Base-by-base conservation (phyloP, 2,888 invertebrate genomes). In the Thumatha senex region DNA sequence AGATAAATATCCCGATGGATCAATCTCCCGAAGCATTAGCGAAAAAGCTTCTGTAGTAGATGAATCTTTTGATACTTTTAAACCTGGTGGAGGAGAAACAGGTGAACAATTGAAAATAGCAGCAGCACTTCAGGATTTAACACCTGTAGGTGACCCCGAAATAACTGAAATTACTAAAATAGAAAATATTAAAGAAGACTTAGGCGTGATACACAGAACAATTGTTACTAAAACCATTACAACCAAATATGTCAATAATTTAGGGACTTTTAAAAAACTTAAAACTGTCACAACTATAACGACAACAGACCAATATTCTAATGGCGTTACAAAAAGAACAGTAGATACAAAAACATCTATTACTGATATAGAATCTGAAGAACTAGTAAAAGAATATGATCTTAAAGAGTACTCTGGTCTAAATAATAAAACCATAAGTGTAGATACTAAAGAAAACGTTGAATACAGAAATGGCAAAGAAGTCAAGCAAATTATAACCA, bases 1-100 rank as follows among this genome's bases (percentile, higher is more conserved):
- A 76, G 91, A 92, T 63, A 82, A 83, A 67, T 74, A 86, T 58
- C 86, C 86, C 2, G 85, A 89, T 74, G 86, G 89, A 7, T 78
- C 86, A 31, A 69, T 80, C 10, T 84, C 80, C 24, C 86, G 80
- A 69, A 85, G 83, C 1, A 5, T 24, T 4, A 86, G 77, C 67
- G 86, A 89, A 76, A 87, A 84, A 58, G 73, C 84, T 10, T 80
- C 84, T 11, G 56, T 86, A 2, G 52, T 74, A 18, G 90, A 90
- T 58, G 78, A 83, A 58, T 49, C 44, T 46, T 50, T 82, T 11
- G 63, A 68, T 54, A 36, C 29, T 36, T 11, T 38, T 0, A 48
- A 52, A 1, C 40, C 44, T 0, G 54, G 42, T 18, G 42, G 14
- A 35, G 53, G 54, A 38, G 57, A 62, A 33, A 47, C 40, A 33